A percentile compares a stretch with the other conserved stretches of the same genome.
phyloP scores from a whole-genome alignment of 2,797 vertebrate species.

The Crax fasciolata region DNA sequence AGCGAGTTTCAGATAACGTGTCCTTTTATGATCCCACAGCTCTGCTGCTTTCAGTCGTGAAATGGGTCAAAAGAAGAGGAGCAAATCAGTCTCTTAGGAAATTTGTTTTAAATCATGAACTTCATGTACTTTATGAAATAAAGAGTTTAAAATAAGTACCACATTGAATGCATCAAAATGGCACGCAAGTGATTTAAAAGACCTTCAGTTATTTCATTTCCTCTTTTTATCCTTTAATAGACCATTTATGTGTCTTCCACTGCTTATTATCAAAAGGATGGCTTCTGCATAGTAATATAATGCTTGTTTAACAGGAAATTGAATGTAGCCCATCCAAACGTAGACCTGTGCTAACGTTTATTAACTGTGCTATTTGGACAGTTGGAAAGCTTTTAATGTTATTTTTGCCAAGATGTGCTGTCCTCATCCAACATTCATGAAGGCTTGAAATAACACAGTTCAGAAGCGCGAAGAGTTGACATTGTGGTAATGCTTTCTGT shows the following conservation, averaged over 20 bases:
- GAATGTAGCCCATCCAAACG: conserved; percentile 46
- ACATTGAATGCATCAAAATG: conserved; percentile 62
- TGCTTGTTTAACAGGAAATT: conserved; percentile 74
- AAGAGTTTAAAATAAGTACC: conserved; percentile 63
- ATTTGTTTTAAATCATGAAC: conserved; percentile 42
- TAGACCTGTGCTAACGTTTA: conserved; percentile 52
- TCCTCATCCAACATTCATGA: neutral
- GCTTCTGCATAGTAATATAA: conserved; percentile 32
- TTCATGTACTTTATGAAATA: conserved; percentile 29
- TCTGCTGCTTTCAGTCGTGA: conserved; percentile 31
- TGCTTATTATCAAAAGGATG: conserved; percentile 52
- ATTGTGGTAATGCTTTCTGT: neutral
- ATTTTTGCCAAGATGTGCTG: conserved; percentile 43
- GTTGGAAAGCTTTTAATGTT: conserved; percentile 45
- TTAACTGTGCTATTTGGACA: conserved; percentile 10
- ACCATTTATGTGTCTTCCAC: conserved; percentile 59
- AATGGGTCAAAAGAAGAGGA: conserved; percentile 32
- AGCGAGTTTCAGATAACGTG: neutral
- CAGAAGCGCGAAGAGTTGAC: neutral
- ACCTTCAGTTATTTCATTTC: conserved; percentile 72
- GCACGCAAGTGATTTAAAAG: conserved; percentile 73
- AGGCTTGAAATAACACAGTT: neutral
- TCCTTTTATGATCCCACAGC: neutral
- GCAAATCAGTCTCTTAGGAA: conserved; percentile 40
- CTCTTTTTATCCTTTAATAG: conserved; percentile 70